Conservation (phyloP, 2,888 invertebrate genomes). For the Idaea biselata region DNA sequence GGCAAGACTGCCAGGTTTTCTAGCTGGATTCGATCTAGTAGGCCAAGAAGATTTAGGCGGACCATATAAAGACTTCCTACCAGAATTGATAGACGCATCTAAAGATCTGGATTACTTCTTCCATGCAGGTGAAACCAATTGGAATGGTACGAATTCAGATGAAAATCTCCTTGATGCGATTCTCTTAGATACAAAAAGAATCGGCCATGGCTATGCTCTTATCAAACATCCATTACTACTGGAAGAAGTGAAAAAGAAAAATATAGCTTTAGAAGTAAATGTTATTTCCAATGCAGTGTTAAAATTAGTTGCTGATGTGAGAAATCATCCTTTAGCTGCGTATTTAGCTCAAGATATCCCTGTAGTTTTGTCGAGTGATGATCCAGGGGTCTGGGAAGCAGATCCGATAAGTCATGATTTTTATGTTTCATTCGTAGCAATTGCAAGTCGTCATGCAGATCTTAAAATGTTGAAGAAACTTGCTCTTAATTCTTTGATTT, state of each 20-base stretch:
- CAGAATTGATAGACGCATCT: constrained; percentile 71
- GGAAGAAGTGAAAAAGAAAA: constrained; percentile 76
- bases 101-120: constrained; percentile 84
- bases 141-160: constrained; percentile 84
- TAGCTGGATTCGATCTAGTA: constrained; percentile 91
- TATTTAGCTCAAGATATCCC: constrained; percentile 85
- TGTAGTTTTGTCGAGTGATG: constrained; percentile 88
- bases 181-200: constrained; percentile 84
- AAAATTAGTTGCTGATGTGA: constrained; percentile 84
- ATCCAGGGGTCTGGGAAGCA: constrained; percentile 89
- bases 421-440: constrained; percentile 88
- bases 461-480: constrained; percentile 86
- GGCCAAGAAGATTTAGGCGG: constrained; percentile 89
- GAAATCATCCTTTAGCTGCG: constrained; percentile 87
- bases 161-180: constrained; percentile 89
- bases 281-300: constrained; percentile 90
- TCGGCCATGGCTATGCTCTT: constrained; percentile 89
- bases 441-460: constrained; percentile 86
- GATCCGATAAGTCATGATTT: constrained; percentile 85
- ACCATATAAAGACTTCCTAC: constrained; percentile 80
- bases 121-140: constrained; percentile 91
- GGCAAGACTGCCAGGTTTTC: constrained; percentile 80
- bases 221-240: constrained; percentile 86
- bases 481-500: constrained; percentile 86
- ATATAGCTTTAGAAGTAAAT: constrained; percentile 88